Evolutionary conservation across 2,888 invertebrate genomes (phyloP).

Genomic region (Saturnia pavonia): DNA sequence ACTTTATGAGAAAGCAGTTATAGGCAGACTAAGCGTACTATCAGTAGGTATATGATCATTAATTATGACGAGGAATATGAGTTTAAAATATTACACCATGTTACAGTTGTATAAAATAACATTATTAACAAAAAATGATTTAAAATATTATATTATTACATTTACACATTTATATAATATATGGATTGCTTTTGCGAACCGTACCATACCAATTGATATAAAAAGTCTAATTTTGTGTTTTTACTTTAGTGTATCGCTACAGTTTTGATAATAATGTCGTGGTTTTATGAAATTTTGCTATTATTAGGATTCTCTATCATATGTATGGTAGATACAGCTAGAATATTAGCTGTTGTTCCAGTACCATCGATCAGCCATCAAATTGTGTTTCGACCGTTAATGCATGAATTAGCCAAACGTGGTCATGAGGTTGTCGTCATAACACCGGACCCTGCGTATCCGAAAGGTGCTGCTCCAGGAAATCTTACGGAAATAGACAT

Average conservation of each 20-base stretch:
- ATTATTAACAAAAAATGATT: no score
- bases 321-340: conserved; percentile 18
- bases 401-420: conserved; percentile 40
- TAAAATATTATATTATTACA: no score
- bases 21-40: no score
- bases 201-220: neutral
- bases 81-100: no score
- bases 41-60: no score
- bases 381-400: conserved; percentile 41
- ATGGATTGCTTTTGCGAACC: neutral
- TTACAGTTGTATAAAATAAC: no score
- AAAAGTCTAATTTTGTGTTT: neutral
- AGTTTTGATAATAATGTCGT: neutral
- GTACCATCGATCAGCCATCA: conserved; percentile 48
- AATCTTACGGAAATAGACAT: conserved; percentile 53
- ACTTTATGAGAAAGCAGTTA: no score
- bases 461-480: conserved; percentile 35
- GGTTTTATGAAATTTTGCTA: neutral
- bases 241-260: neutral
- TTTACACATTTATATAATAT: no score
- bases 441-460: conserved; percentile 42
- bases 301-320: neutral
- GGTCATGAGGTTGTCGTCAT: conserved; percentile 25
- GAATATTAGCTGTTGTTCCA: conserved; percentile 36
- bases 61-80: no score